Conservation (phyloP, 2,797 vertebrate species). For the Perodicticus potto region DNA sequence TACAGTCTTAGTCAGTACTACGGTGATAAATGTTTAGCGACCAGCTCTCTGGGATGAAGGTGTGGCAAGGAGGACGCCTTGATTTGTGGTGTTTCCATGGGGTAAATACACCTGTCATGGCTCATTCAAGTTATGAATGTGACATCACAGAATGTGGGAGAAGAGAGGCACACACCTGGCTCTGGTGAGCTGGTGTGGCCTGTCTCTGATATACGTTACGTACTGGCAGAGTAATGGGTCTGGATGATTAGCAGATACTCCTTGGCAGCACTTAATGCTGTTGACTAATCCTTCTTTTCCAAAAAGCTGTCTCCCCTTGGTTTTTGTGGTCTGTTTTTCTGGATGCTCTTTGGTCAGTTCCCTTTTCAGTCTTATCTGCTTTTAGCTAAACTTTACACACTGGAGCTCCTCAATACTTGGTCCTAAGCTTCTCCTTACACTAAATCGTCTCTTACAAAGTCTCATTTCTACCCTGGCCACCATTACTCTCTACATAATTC, state of each 20-base stretch:
- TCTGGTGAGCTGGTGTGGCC: neutral
- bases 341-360: neutral
- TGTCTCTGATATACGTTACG: neutral
- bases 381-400: neutral
- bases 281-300: neutral
- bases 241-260: neutral
- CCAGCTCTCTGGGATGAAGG: neutral
- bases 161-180: neutral
- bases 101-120: neutral
- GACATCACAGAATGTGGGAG: neutral
- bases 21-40: neutral
- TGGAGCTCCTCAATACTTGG: neutral
- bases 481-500: neutral
- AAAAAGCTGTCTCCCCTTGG: neutral
- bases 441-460: neutral
- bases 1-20: neutral
- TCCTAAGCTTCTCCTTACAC: neutral
- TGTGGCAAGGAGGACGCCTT: neutral
- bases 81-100: neutral
- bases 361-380: neutral
- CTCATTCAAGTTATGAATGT: neutral
- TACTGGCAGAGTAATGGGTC: neutral
- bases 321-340: neutral
- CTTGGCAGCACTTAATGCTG: neutral
- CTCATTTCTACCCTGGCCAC: neutral